Base-by-base conservation (phyloP, 2,113 vertebrate genomes). In the Gallinago paraguaiae region DNA sequence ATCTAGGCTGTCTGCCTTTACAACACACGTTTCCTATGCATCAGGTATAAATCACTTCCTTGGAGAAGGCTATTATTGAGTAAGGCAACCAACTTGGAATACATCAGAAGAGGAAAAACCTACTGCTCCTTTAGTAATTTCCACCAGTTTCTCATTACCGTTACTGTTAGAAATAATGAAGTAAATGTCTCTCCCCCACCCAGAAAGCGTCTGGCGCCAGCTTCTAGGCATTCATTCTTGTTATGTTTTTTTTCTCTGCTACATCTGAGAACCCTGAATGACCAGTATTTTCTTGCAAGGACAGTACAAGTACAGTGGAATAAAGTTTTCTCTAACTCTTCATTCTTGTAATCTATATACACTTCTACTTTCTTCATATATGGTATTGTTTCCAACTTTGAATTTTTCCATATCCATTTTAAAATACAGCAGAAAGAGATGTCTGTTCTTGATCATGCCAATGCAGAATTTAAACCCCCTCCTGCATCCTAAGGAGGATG, bases 151-250 rank as follows among this genome's bases (percentile, higher is more conserved):
- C 90, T 91, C 64, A 74, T 81, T 83, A 70, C 43, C 17, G 13
- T 74, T 76, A 37, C 82, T 71, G 67, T 56, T 83, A 78, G 64
- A 75, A 96, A 81, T 68, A 77, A 93, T 48, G 65, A 93, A 92
- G 64, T 54, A 64, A 77, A 72, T 31, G 22, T 31, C 76, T 86
- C 88, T 22, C 25, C 27, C 85, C 48, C 35, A 60, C 18, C 48
- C 57, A 80, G 56, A 39, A 93, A 74, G 37, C 46, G 35, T 61
- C 72, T 82, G 69, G 23, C 13, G 88, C 41, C 72, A 91, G 72
- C 30, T 90, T 71, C 27, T 6, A 65, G 65, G 82, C 68, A 86
- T 61, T 69, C 68, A 88, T 83, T 81, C 80, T 86, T 93, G 20
- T 25, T 88, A 27, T 22, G 28, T 25, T 85, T 35, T 95, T 95